Evolutionary conservation across 2,888 invertebrate genomes (phyloP).

Genomic region (Drosophila kokeensis): DNA sequence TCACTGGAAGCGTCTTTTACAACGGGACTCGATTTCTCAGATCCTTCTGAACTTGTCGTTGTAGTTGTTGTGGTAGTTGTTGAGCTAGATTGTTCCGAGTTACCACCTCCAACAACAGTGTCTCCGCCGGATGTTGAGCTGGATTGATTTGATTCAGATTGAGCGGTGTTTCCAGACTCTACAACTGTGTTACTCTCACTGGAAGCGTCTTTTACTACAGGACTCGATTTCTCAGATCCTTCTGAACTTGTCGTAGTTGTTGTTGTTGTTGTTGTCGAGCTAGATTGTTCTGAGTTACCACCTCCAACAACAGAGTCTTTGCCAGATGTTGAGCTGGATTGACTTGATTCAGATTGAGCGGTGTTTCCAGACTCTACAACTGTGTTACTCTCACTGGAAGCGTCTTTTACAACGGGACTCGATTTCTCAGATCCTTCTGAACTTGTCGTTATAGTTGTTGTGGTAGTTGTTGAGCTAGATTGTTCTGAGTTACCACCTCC

Average conservation of each 20-base stretch:
- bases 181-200: not conserved
- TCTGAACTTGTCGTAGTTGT: constrained; percentile 2
- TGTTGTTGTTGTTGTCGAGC: constrained; percentile 14
- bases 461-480: constrained; percentile 1
- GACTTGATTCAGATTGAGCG: constrained; percentile 4
- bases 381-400: constrained; percentile 1
- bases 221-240: not conserved
- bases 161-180: constrained; percentile 1
- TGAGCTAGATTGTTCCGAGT: no score
- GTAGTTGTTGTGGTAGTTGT: not conserved
- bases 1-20: no score
- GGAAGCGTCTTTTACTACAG: not conserved
- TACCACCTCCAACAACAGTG: no score
- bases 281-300: constrained; percentile 3
- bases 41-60: no score
- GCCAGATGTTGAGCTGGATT: not conserved
- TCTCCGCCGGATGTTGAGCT: no score
- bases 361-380: constrained; percentile 8
- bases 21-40: no score
- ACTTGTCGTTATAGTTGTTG: not conserved
- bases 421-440: not conserved
- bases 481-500: not conserved
- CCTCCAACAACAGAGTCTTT: not conserved
- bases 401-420: not conserved
- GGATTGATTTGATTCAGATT: not conserved